These are phyloP conservation scores for Suricata suricatta DNA, from an alignment of 2,113 vertebrate species.

Conservation along the genomic window DNA sequence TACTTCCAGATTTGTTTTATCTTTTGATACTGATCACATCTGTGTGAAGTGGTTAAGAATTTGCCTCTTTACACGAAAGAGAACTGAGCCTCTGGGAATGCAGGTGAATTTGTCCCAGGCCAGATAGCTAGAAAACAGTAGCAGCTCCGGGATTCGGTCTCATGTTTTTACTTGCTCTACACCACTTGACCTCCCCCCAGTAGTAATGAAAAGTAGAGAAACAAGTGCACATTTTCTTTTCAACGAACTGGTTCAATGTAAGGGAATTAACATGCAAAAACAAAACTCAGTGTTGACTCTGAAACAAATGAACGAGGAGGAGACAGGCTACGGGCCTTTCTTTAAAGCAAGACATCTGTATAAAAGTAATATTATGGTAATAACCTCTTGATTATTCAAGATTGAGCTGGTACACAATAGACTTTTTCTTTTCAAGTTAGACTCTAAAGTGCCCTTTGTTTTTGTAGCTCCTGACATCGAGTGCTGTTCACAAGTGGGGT, in stretches of 20 bases:
- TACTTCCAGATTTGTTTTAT: neutral
- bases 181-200: neutral
- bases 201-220: conserved; percentile 16
- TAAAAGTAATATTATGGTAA: neutral
- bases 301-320: neutral
- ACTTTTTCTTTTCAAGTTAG: conserved; percentile 13
- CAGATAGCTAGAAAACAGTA: neutral
- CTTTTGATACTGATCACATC: neutral
- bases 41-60: neutral
- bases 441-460: neutral
- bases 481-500: conserved; percentile 99
- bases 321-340: neutral
- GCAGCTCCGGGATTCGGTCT: neutral
- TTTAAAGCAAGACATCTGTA: conserved; percentile 5
- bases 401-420: neutral
- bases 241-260: neutral
- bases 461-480: conserved; percentile 94
- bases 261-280: conserved; percentile 24
- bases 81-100: neutral
- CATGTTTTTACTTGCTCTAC: neutral
- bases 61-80: neutral
- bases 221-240: conserved; percentile 18
- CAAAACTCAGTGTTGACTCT: neutral
- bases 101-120: neutral
- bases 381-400: neutral